Base-by-base conservation (phyloP, 2,888 invertebrate genomes). In the Hoplodrina blanda region DNA sequence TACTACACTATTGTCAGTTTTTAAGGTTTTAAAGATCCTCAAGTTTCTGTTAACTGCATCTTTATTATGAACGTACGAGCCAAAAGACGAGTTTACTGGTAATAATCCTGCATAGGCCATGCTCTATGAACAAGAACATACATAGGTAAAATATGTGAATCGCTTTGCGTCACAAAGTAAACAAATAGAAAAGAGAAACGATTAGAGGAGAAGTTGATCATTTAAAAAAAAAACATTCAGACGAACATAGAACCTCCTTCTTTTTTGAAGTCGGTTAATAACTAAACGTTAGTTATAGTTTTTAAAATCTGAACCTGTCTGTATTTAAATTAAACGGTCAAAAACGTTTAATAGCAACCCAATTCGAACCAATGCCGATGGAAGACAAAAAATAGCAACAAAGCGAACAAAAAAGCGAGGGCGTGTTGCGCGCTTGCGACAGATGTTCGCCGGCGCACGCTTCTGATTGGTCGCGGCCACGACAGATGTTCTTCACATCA, bases 371-470 rank as follows among this genome's bases (percentile, higher is more conserved):
- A 60, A 25, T 62, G 61, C 20, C 37, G 62, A 61, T 75, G 68
- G 73, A 78, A 81, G 63, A 89, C 87, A 94, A 93, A 94, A 92
- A 92, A 91, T 89, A 90, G 88, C 88, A 88, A 89, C 90, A 90
- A 91, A 89, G 87, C 82, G 85, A 89, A 86, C 89, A 93, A 92
- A 92, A 91, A 88, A 76, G 86, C 83, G 88, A 89, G 87, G 89
- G 89, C 86, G 88, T 87, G 85, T 85, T 84, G 82, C 75, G 83
- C 81, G 85, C 86, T 85, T 82, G 86, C 87, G 89, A 91, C 95
- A 95, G 95, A 94, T 95, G 95, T 92, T 91, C 89, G 89, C 84
- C 69, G 52, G 88, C 90, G 89, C 90, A 88, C 87, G 90, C 84
- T 85, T 79, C 89, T 91, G 91, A 95, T 95, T 95, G 94, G 95